Base-by-base conservation (phyloP, 1,140 invertebrate genomes). In the Chlorops oryzae region DNA sequence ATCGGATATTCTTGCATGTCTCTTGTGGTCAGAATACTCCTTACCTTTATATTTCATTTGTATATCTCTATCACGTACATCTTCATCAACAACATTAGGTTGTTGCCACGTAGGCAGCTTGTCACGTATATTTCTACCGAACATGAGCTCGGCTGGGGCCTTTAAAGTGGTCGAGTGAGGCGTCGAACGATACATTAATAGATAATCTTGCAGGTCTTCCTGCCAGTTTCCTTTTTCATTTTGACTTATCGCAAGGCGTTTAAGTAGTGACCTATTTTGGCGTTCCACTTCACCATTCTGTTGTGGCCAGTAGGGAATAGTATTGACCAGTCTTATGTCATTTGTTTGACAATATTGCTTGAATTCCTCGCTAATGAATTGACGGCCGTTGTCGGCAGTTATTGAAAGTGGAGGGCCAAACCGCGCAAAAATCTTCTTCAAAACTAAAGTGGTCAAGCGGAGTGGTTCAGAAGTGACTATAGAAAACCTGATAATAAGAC, bases 271-370 rank as follows among this genome's bases (percentile, higher is more conserved):
- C 28, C 52, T 38, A 47, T 70, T 72, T 50, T 66, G 58, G 10
- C 64, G 49, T 51, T 72, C 66, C 0, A 69, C 65, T 40, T 67
- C 57, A 6, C 67, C 68, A 57, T 73, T 73, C 37, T 50, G 50
- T 50, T 66, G 62, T 3, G 68, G 62, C 57, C 61, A 67, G 52
- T 60, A 63, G 0, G 61, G 59, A 9, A 52, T 47, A 6, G 61
- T 62, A 32, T 62, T 53, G 17, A 47, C 55, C 10, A 68, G 15
- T 3, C 34, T 38, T 10, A 71, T 65, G 18, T 56, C 50, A 42
- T 56, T 47, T 47, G n/a, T n/a, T n/a, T n/a, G n/a, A n/a, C n/a
- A n/a, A n/a, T n/a, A n/a, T 51, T 43, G 5, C 17, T 15, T 23
- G 59, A 65, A 35, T 43, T 58, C 55, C 32, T 48, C 17, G 38